phyloP scores from a whole-genome alignment of 1,140 invertebrate genomes.

The Caenorhabditis brenneri region DNA sequence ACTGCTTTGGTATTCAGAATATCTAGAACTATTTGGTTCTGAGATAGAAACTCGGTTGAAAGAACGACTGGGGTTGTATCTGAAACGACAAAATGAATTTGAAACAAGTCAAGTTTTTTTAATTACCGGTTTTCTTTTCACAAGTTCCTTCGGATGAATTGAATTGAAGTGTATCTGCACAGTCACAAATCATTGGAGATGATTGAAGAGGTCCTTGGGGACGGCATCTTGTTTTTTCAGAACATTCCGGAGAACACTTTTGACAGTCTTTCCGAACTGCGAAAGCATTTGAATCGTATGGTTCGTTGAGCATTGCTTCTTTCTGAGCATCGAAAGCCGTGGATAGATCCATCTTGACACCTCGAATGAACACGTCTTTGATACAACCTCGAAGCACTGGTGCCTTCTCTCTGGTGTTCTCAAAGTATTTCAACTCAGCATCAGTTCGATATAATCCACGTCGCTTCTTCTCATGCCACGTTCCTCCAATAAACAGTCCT shows the following conservation, averaged over 20 bases:
- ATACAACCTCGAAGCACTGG: slow-evolving; percentile 43
- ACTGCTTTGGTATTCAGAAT: slow-evolving; percentile 41
- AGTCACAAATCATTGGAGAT: slow-evolving; percentile 35
- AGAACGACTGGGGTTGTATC: slow-evolving; percentile 32
- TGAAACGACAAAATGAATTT: not conserved
- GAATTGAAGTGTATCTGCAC: slow-evolving; percentile 36
- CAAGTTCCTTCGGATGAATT: slow-evolving; percentile 31
- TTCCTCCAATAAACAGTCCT: slow-evolving; percentile 47
- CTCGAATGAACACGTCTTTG: slow-evolving; percentile 45
- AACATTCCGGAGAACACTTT: slow-evolving; percentile 13
- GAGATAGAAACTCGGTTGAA: slow-evolving; percentile 24
- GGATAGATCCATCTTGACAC: slow-evolving; percentile 21
- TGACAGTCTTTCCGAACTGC: slow-evolving; percentile 1
- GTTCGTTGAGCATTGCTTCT: not conserved
- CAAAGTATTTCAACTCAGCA: slow-evolving; percentile 40
- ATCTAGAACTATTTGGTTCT: slow-evolving; percentile 32
- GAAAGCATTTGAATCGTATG: slow-evolving; percentile 24
- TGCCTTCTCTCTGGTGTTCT: slow-evolving; percentile 50
- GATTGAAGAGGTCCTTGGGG: not conserved
- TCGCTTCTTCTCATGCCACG: slow-evolving; percentile 46
- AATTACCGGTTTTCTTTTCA: not conserved
- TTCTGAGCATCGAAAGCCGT: slow-evolving; percentile 17
- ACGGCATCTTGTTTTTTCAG: slow-evolving; percentile 36
- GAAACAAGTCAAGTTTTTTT: not conserved
- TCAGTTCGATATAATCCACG: slow-evolving; percentile 29